Evolutionary conservation across 2,113 vertebrate species (phyloP).

Genomic region (Scartelaos histophorus): DNA sequence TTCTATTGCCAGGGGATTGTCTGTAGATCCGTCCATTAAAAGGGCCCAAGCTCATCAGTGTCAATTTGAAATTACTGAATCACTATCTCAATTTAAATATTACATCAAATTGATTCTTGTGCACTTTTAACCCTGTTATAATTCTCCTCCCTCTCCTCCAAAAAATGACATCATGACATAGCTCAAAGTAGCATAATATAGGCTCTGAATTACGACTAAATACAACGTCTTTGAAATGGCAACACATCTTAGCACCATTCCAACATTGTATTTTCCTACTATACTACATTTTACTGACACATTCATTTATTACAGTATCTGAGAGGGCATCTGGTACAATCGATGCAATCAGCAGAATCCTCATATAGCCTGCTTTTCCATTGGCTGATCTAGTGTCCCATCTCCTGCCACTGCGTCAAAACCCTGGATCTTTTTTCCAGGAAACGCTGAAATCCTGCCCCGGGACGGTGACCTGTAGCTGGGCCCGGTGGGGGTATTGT

Average conservation of each 20-base stretch:
- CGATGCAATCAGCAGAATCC: constrained; percentile 58
- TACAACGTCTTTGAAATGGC: no score
- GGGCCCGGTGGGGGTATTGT: constrained; percentile 67
- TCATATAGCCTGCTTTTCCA: constrained; percentile 27
- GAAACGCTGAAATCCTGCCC: constrained; percentile 68
- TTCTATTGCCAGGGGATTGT: no score
- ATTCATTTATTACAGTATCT: constrained; percentile 13
- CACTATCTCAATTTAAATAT: no score
- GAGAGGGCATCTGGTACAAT: constrained; percentile 22
- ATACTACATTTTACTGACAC: constrained; percentile 46
- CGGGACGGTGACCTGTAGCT: constrained; percentile 52
- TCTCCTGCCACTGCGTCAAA: constrained; percentile 33
- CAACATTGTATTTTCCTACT: constrained; percentile 13
- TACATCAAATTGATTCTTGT: no score
- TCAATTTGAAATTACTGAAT: no score
- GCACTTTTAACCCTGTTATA: no score
- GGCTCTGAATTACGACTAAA: no score
- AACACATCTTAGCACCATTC: neutral
- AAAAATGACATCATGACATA: no score
- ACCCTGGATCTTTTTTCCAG: constrained; percentile 48
- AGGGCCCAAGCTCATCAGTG: no score
- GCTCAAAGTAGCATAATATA: no score
- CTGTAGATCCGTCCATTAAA: no score
- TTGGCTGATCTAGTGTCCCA: neutral
- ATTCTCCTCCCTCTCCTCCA: no score